Percentiles rank a stretch among this genome's conserved stretches.
phyloP scores from a whole-genome alignment of 2,888 invertebrate genomes.

The Anarsia innoxiella region DNA sequence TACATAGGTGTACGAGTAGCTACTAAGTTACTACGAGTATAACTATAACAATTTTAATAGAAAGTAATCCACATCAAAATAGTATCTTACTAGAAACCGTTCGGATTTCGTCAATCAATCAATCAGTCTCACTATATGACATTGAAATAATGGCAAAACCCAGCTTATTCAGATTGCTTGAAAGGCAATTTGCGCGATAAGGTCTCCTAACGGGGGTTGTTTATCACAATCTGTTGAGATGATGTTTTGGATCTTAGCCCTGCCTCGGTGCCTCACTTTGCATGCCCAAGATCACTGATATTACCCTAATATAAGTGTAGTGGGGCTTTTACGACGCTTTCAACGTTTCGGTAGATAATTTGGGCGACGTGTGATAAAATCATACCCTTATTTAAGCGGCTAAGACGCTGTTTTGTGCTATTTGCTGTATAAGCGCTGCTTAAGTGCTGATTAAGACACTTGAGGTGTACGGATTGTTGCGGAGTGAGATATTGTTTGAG shows the following conservation, averaged over 20 bases:
- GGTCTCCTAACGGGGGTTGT: slow-evolving; percentile 29
- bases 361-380: slow-evolving; percentile 53
- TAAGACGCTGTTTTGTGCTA: slow-evolving; percentile 26
- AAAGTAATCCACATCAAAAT: no score
- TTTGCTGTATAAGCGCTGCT: slow-evolving; percentile 35
- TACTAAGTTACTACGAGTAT: background rate
- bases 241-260: background rate
- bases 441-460: slow-evolving; percentile 38
- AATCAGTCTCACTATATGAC: no score
- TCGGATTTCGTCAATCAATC: no score
- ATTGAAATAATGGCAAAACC: no score
- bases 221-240: slow-evolving; percentile 23
- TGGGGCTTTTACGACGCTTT: slow-evolving; percentile 53
- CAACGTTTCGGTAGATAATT: slow-evolving; percentile 47
- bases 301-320: slow-evolving; percentile 34
- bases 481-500: no score
- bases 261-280: slow-evolving; percentile 26
- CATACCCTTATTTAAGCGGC: slow-evolving; percentile 39
- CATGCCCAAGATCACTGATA: slow-evolving; percentile 56
- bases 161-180: no score
- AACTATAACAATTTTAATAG: no score
- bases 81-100: no score
- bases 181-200: slow-evolving; percentile 28
- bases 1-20: background rate
- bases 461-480: no score